These are phyloP conservation scores for Tethea ocularis DNA, from an alignment of 2,888 invertebrate genomes.

Conservation along the genomic window DNA sequence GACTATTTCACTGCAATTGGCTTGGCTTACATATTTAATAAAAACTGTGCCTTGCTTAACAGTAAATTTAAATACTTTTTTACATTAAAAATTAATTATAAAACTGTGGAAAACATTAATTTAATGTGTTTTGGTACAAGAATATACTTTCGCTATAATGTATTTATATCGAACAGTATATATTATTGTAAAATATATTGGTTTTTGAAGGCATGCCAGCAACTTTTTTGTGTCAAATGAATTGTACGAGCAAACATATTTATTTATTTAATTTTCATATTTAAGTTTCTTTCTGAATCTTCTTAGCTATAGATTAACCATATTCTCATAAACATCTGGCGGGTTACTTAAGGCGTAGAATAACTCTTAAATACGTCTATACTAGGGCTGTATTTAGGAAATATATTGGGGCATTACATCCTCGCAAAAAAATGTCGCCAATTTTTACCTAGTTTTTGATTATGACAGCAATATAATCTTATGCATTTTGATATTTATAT, in stretches of 20 bases:
- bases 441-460: background rate
- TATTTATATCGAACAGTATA: background rate
- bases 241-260: background rate
- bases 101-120: background rate
- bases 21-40: background rate
- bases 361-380: background rate
- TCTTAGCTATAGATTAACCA: constrained; percentile 28
- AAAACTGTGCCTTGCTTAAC: background rate
- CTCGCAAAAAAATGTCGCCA: background rate
- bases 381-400: background rate
- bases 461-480: background rate
- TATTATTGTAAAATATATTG: background rate
- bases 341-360: constrained; percentile 38
- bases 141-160: too few species aligned
- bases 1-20: background rate
- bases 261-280: constrained; percentile 1
- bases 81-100: background rate
- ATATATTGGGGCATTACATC: background rate
- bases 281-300: constrained; percentile 29
- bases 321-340: constrained; percentile 27
- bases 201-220: too few species aligned
- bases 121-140: background rate
- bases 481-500: background rate
- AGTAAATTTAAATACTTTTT: background rate
- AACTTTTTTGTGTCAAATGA: background rate